Evolutionary conservation across 2,888 invertebrate genomes (phyloP), one percentile per base, ranked within the genome.

Genomic region (Parnassius apollo): DNA sequence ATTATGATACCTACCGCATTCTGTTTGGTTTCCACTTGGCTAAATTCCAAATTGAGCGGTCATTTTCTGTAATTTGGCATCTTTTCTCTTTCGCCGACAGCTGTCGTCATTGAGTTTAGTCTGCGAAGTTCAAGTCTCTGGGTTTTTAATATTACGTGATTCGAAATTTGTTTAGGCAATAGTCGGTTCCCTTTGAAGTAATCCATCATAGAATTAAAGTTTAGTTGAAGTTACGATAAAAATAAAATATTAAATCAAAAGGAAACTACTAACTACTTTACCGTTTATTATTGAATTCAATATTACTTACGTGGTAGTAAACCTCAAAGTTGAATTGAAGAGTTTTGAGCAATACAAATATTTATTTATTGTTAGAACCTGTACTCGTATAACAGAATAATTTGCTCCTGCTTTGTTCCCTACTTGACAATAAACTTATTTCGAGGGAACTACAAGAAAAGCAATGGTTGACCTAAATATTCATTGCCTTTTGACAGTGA

Each of bases 11-110:
- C 70, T 68, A 69, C 13, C 11, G 66, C 74, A 68, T 69, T 70
- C 68, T 66, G 64, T 72, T 74, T 73, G 72, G 72, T 77, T 75
- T 67, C 13, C n/a, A 49, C 49, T 68, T 88, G 88, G 88, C 82
- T 3, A 2, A 7, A 2, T 48, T 78, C 86, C 88, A 88, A 88
- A 86, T 82, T 77, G 83, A 78, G 71, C 71, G 78, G 80, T 83
- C 75, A 76, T 82, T 82, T 79, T 73, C 68, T 78, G 80, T 81
- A 73, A 83, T 87, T 89, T 89, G 90, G 87, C 89, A 86, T 81
- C 74, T 75, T 78, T 78, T 81, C 76, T 75, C 71, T 75, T 71
- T 70, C 73, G 70, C 69, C 69, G 78, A 77, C 88, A 89, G 88
- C 89, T 89, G 88, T 83, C 84, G 78, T 78, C 78, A 73, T 73